Base-by-base conservation (phyloP, 2,797 vertebrate genomes). In the Chloroceryle inda region DNA sequence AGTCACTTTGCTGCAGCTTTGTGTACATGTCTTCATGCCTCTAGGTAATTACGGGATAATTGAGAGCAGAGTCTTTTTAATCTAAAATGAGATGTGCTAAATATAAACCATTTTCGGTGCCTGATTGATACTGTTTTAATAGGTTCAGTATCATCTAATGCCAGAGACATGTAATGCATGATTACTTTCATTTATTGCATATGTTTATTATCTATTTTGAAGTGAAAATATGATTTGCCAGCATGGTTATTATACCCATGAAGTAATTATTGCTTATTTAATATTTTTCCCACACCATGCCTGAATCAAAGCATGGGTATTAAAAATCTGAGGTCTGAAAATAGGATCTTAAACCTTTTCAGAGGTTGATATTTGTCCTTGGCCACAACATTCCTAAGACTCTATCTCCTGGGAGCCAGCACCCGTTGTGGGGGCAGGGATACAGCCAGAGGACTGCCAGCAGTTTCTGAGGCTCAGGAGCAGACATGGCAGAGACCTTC, bases 21-120 rank as follows among this genome's bases (percentile, higher is more conserved):
- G 92, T 17, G 26, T 96, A 93, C 92, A 94, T 97, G 95, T 93
- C 85, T 93, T 62, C 73, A 82, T 97, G 95, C 96, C 96, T 96
- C 93, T 93, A 96, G 96, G 94, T 98, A 98, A 98, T 98, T 97
- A 94, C 85, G 63, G 95, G 76, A 38, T 97, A 97, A 96, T 92
- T 96, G 94, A 83, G 93, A 97, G 71, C 85, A 59, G 89, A 96
- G 96, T 91, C 94, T 97, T 86, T 96, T 97, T 97, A 97, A 97
- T 98, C 93, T 97, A 90, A 98, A 97, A 90, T 78, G 94, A 97
- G 93, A 94, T 83, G 92, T 75, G 73, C 95, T 97, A 97, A 97
- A 94, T 95, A 97, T 92, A 96, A 97, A 94, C 95, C 80, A 44
- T 95, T 95, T 97, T 79, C 76, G 95, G 77, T 84, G 89, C 67